Percentiles rank a stretch among this genome's conserved stretches.
phyloP scores from a whole-genome alignment of 2,113 vertebrate genomes.

The Trogon melanurus region DNA sequence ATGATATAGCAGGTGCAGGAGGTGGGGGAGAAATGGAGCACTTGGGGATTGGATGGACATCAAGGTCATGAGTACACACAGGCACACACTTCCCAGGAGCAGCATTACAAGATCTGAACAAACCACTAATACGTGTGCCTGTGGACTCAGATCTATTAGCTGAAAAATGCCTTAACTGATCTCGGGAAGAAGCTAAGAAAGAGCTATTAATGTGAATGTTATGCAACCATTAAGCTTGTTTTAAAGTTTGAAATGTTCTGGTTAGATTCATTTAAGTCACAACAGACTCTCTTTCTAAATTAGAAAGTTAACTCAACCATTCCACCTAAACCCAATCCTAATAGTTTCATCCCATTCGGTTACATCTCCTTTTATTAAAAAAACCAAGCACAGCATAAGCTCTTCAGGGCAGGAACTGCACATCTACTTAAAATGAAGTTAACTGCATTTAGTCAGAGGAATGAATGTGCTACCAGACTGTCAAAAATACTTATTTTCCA shows the following conservation, averaged over 20 bases:
- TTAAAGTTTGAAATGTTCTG: conserved; percentile 18
- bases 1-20: conserved; percentile 19
- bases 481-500: not conserved
- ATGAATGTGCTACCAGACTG: not conserved
- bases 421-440: not conserved
- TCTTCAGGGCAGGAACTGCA: not conserved
- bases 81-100: not conserved
- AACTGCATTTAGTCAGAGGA: not conserved
- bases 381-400: not conserved
- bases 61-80: conserved; percentile 27
- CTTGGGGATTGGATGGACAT: not conserved
- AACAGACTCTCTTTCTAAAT: conserved; percentile 9
- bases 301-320: not conserved
- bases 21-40: not conserved
- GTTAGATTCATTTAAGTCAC: not conserved
- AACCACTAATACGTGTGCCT: not conserved
- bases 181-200: not conserved
- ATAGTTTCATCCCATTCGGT: not conserved
- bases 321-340: not conserved
- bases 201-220: conserved; percentile 15
- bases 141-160: not conserved
- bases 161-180: not conserved
- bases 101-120: not conserved
- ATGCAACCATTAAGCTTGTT: conserved; percentile 30
- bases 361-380: not conserved